Evolutionary conservation across 2,888 invertebrate species (phyloP), one percentile per base, ranked within the genome.

Genomic region (Pollenia labialis): DNA sequence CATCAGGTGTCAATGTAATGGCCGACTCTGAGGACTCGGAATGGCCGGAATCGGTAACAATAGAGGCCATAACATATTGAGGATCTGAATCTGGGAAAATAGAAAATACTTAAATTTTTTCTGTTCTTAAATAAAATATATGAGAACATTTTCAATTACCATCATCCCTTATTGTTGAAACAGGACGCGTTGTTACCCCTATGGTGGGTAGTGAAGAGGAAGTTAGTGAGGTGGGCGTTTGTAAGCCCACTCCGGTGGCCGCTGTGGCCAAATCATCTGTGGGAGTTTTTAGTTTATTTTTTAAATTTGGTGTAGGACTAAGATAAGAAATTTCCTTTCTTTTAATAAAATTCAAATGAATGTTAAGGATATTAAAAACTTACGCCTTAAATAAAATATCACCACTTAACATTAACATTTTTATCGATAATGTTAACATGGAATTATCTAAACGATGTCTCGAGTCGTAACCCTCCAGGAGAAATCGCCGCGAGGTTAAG

Each of bases 381-480:
- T 94, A 99, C 99, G 98, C 98, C 97, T 99, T 98, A 93, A 99
- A 99, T 89, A 98, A 96, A 89, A 99, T 98, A 94, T 99, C 99
- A 69, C 99, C 98, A 66, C 97, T 97, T 89, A 98, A 95, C 96
- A 99, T 97, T 91, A 97, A 97, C 97, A 99, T 97, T 92, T 96
- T 96, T 90, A 99, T 97, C 89, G 97, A 96, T 90, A 99, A 96
- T 91, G 97, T 95, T 89, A 99, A 95, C 95, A 98, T 98, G 89
- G 99, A 98, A 94, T 99, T 99, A 94, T 99, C 99, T 93, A 98
- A 98, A 77, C 99, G 95, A 92, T 97, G 97, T 89, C 97, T 95
- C 88, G 96, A 95, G 94, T 98, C 98, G 94, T 99, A 99, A 18
- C 99, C 99, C 94, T 99, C 99, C 87, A 99, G 95, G 88, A 99